Evolutionary conservation across 2,888 invertebrate genomes (phyloP), one percentile per base, ranked within the genome.

Genomic region (Cordilura impudica): DNA sequence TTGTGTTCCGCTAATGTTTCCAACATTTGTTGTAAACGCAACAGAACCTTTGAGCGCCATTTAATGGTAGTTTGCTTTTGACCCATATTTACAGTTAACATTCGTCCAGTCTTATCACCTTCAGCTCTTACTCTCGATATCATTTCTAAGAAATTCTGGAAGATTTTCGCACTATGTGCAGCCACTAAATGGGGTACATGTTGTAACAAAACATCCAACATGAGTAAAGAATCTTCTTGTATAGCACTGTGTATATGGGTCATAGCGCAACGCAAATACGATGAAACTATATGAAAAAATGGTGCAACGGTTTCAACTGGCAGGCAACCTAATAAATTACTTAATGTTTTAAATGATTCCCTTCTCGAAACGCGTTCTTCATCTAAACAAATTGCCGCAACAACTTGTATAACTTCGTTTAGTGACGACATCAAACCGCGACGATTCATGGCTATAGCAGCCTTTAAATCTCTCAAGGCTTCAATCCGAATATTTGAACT

Each of bases 231-330:
- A 88, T 97, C 97, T 86, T 96, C 94, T 86, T 96, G 95, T 79
- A 98, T 94, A 60, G 92, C 91, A 10, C 92, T 92, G 86, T 95
- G 93, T 75, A 98, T 95, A 85, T 97, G 96, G 0, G 97, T 97
- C 96, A 98, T 96, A 0, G 96, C 95, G 90, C 97, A 97, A 65
- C 94, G 92, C 54, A 97, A 89, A 88, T 96, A 95, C 1, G 95
- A 94, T 18, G 94, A 93, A 76, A 97, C 90, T 5, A 95, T 91
- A 78, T 94, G 93, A 86, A 95, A 95, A 87, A 96, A 96, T 8
- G 97, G 96, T 45, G 84, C 82, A 1, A 87, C 75, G 0, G 85
- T 80, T 8, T 84, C 81, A 0, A 78, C 7, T 2, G 84, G 78
- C 2, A 88, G 72, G 0, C 84, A 81, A 2, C 84, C 83, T 21